Evolutionary conservation across 2,888 invertebrate species (phyloP).

Genomic region (Adelognathus sp.): DNA sequence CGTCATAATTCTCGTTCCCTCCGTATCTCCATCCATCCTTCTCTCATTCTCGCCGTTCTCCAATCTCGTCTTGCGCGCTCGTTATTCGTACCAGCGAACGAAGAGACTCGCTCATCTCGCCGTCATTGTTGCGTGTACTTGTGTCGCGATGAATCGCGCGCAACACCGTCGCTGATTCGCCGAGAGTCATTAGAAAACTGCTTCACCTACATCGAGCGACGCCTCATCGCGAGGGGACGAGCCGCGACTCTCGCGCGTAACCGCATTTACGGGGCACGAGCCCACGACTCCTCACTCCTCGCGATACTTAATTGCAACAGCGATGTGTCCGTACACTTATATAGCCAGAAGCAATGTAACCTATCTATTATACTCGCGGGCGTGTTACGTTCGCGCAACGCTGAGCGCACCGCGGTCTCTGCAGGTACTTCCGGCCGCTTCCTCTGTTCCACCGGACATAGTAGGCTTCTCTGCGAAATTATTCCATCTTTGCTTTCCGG

Average conservation of each 20-base stretch:
- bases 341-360: background rate
- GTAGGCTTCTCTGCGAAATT: background rate
- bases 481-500: too few species aligned
- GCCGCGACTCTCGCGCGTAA: slow-evolving; percentile 52
- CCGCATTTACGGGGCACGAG: slow-evolving; percentile 48
- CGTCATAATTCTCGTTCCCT: slow-evolving; percentile 1
- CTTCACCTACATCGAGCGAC: slow-evolving; percentile 70
- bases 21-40: background rate
- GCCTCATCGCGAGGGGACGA: slow-evolving; percentile 32
- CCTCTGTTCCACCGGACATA: background rate
- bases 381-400: slow-evolving; percentile 55
- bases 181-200: slow-evolving; percentile 68
- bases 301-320: slow-evolving; percentile 19
- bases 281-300: background rate
- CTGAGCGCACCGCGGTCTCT: slow-evolving; percentile 15
- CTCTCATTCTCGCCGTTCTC: background rate
- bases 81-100: background rate
- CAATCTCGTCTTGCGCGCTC: background rate
- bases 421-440: slow-evolving; percentile 49
- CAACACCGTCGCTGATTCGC: slow-evolving; percentile 46
- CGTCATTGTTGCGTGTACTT: slow-evolving; percentile 19
- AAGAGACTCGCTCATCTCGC: background rate
- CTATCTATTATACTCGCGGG: slow-evolving; percentile 44
- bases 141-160: slow-evolving; percentile 40
- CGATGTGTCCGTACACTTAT: background rate